Evolutionary conservation across 2,113 vertebrate genomes (phyloP).

Genomic region (Danionella cerebrum): DNA sequence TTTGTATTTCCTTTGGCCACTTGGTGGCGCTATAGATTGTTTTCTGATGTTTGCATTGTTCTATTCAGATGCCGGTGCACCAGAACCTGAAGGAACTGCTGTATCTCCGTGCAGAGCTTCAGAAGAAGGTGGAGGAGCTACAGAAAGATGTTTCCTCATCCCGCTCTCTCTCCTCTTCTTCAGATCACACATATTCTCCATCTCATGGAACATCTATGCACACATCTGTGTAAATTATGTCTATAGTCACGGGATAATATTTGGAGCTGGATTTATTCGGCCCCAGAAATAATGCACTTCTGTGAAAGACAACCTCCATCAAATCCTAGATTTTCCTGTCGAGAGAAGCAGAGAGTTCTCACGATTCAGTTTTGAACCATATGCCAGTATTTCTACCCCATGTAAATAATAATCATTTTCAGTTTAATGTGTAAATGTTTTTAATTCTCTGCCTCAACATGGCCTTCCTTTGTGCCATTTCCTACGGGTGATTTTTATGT

Average conservation of each 20-base stretch:
- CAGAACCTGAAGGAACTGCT: constrained; percentile 87
- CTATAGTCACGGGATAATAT: background rate
- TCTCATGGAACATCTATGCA: constrained; percentile 75
- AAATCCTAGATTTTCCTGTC: too few species aligned
- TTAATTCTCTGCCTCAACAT: background rate
- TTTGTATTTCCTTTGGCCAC: too few species aligned
- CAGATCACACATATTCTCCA: constrained; percentile 76
- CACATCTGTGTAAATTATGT: constrained; percentile 69
- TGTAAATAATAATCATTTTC: background rate
- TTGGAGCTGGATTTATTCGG: background rate
- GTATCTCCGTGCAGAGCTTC: constrained; percentile 76
- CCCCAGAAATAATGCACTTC: too few species aligned
- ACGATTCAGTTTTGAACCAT: background rate
- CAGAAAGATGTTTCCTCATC: constrained; percentile 72
- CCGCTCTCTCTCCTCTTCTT: constrained; percentile 72
- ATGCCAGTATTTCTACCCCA: constrained; percentile 19
- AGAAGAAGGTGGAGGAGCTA: constrained; percentile 85
- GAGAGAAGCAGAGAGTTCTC: background rate
- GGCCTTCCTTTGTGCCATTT: background rate
- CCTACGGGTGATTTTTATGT: background rate
- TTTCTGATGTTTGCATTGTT: background rate
- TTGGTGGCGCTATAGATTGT: too few species aligned
- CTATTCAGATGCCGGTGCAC: constrained; percentile 79
- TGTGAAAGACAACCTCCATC: too few species aligned
- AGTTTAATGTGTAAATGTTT: background rate